Percentiles rank a stretch among this genome's conserved stretches.
phyloP scores from a whole-genome alignment of 53 echinoderm and acorn worm genomes.

The Echinometra lucunter region DNA sequence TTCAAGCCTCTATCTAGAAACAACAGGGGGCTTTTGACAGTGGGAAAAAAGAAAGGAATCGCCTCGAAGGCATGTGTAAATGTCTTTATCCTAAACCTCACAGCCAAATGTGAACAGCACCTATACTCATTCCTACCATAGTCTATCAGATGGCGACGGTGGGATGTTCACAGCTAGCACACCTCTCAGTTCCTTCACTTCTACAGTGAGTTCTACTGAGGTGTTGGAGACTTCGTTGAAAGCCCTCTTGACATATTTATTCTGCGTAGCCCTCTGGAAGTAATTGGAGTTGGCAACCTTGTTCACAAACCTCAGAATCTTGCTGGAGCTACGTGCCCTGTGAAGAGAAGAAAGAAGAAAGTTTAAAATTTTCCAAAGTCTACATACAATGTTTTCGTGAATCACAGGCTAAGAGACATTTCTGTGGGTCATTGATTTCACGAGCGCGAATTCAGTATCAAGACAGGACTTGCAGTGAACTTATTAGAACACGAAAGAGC shows the following conservation, averaged over 20 bases:
- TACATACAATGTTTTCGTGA: no score
- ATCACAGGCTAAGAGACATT: no score
- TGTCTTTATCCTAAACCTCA: neutral
- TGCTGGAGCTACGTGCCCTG: slow-evolving; percentile 80
- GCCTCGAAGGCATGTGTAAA: no score
- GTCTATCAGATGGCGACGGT: slow-evolving; percentile 94
- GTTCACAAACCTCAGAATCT: slow-evolving; percentile 93
- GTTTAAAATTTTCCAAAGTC: no score
- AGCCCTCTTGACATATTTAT: slow-evolving; percentile 92
- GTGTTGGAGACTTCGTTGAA: slow-evolving; percentile 97
- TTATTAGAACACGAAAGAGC: no score
- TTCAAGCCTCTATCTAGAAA: no score
- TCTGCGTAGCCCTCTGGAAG: slow-evolving; percentile 94
- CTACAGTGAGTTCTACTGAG: slow-evolving; percentile 85
- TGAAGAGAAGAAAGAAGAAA: neutral
- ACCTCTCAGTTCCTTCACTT: slow-evolving; percentile 92
- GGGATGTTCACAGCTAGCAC: slow-evolving; percentile 90
- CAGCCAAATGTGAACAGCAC: slow-evolving; percentile 18
- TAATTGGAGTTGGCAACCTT: slow-evolving; percentile 95
- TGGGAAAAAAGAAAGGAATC: no score
- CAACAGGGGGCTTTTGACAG: no score
- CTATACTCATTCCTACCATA: slow-evolving; percentile 81
- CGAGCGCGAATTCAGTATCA: no score
- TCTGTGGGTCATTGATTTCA: no score
- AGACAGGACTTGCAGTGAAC: no score